Evolutionary conservation across 2,797 vertebrate species (phyloP).

Genomic region (Pipistrellus pygmaeus): DNA sequence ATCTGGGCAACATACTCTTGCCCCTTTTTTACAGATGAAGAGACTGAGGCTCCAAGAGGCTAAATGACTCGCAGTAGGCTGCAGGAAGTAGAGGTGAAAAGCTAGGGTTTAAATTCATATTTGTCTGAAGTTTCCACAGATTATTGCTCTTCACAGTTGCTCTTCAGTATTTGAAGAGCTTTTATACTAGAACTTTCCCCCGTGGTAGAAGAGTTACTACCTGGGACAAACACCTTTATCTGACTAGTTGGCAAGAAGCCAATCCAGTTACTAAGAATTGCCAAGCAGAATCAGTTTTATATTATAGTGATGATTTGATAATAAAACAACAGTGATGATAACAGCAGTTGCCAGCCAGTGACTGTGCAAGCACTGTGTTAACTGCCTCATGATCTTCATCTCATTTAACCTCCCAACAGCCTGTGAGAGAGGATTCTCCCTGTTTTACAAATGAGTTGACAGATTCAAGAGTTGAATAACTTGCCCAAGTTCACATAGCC

Average conservation of each 20-base stretch:
- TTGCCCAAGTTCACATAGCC: background rate
- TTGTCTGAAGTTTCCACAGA: background rate
- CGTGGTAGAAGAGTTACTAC: no score
- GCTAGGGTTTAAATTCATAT: background rate
- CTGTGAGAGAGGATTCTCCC: background rate
- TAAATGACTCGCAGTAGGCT: background rate
- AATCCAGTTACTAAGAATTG: background rate
- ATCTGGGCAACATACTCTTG: background rate
- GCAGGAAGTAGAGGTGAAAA: background rate
- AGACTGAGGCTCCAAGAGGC: background rate
- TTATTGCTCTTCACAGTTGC: background rate
- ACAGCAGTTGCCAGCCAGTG: rapidly evolving
- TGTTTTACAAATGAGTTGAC: background rate
- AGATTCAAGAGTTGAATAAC: background rate
- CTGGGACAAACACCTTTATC: background rate
- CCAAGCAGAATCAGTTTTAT: background rate
- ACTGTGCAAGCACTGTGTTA: background rate
- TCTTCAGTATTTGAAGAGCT: background rate
- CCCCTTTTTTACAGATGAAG: background rate
- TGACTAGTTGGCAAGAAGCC: background rate
- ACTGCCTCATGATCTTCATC: rapidly evolving
- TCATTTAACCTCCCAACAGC: background rate
- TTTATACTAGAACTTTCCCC: background rate
- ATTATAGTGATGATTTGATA: rapidly evolving
- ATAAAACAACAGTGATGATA: background rate